phyloP scores from a whole-genome alignment of 2,888 invertebrate species.

The Eupithecia pulchellata region DNA sequence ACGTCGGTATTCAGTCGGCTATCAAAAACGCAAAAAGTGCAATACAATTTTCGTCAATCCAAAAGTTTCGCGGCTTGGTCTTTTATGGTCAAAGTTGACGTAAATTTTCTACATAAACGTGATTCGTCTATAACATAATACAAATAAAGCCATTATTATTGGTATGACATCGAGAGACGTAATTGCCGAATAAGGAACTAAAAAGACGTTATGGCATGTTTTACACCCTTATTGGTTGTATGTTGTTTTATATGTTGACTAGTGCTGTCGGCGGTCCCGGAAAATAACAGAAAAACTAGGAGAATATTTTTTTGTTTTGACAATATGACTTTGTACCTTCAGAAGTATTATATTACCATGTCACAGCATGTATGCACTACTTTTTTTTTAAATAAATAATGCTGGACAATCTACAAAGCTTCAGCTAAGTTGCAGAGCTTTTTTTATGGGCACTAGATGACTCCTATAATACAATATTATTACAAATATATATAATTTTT shows the following conservation, averaged over 20 bases:
- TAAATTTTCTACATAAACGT: not conserved
- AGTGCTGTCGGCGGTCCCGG: constrained; percentile 14
- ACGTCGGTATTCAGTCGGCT: no score
- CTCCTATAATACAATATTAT: no score
- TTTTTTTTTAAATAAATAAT: no score
- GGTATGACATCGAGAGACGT: constrained; percentile 12
- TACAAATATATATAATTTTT: no score
- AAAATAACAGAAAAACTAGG: not conserved
- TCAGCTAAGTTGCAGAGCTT: no score
- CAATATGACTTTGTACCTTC: no score
- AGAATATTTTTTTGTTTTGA: not conserved
- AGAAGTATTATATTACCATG: no score
- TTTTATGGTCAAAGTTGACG: not conserved
- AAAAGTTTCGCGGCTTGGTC: not conserved
- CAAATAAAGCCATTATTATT: constrained; percentile 16
- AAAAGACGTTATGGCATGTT: constrained; percentile 7
- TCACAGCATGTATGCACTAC: no score
- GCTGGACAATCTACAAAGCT: no score
- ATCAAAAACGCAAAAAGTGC: not conserved
- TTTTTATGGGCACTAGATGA: no score
- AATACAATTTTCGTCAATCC: not conserved
- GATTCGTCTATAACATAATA: constrained; percentile 6
- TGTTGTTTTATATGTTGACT: constrained; percentile 20
- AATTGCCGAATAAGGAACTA: constrained; percentile 21
- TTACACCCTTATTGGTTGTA: constrained; percentile 16